These are phyloP conservation scores for Burhinus bistriatus DNA, from an alignment of 2,113 vertebrate genomes.

Conservation along the genomic window DNA sequence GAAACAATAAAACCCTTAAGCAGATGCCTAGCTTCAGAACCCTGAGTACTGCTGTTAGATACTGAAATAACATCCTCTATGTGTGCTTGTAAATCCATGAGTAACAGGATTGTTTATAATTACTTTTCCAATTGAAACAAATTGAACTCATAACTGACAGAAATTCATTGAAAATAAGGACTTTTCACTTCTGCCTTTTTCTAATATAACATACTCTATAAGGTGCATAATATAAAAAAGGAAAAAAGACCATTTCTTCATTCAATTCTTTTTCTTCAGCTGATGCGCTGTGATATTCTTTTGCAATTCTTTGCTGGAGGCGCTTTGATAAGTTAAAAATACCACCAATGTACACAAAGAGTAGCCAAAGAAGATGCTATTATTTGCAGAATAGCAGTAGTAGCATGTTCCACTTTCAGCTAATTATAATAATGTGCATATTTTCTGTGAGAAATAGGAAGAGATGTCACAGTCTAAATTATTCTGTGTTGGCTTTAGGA, in stretches of 20 bases:
- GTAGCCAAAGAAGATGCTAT: neutral
- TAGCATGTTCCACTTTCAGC: neutral
- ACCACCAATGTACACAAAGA: constrained; percentile 2
- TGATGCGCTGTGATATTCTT: neutral
- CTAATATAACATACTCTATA: neutral
- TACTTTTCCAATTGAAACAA: neutral
- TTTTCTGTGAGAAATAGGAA: constrained; percentile 17
- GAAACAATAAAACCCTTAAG: neutral
- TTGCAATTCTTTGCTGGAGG: neutral
- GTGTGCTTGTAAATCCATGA: neutral
- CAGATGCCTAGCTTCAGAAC: neutral
- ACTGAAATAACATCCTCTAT: neutral
- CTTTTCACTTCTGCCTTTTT: neutral
- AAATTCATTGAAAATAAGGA: neutral
- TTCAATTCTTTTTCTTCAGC: neutral
- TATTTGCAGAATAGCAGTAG: constrained; percentile 11
- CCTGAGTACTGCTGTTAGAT: neutral
- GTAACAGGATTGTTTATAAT: neutral
- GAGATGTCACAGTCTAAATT: constrained; percentile 56
- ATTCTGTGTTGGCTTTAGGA: constrained; percentile 58
- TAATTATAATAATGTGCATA: constrained; percentile 62
- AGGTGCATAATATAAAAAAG: neutral
- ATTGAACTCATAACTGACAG: neutral
- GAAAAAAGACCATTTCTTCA: neutral
- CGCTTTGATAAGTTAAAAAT: neutral